Base-by-base conservation (phyloP, 2,113 vertebrate genomes). In the Fulica atra region DNA sequence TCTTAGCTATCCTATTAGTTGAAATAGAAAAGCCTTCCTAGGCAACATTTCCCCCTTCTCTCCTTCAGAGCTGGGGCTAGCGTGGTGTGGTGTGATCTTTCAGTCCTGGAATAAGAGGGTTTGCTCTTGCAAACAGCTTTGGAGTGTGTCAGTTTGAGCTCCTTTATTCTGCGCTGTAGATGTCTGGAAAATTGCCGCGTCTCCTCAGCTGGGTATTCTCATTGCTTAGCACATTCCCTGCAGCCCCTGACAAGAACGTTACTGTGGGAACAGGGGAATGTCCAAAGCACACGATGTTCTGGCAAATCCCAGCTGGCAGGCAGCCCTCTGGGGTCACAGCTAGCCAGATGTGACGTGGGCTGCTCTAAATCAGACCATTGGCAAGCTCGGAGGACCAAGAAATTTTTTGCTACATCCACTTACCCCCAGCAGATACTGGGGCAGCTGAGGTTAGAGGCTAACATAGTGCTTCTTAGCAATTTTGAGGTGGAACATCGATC, bases 261-360 rank as follows among this genome's bases (percentile, higher is more conserved):
- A 53, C 95, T 96, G 96, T 96, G 96, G 94, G 96, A 97, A 92
- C 84, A 78, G 91, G 86, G 91, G 73, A 96, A 93, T 91, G 89
- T 79, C 93, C 94, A 89, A 91, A 96, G 96, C 96, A 96, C 96
- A 96, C 20, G 50, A 79, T 94, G 94, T 95, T 96, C 95, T 95
- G 96, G 93, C 93, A 96, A 92, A 94, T 93, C 91, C 93, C 95
- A 96, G 93, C 95, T 95, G 96, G 95, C 91, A 92, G 81, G 57
- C 86, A 91, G 94, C 89, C 89, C 84, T 89, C 73, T 76, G 86
- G 94, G 95, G 93, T 96, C 95, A 94, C 63, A 92, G 73, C 83
- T 91, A 79, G 42, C 76, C 93, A 95, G 24, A 91, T 93, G 89
- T 92, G 93, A 87, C 1, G 7, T 79, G 91, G 70, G 48, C 86